Percentiles rank a stretch among this genome's conserved stretches.
These are phyloP conservation scores for Drosophila carrolli DNA, from an alignment of 1,140 invertebrate genomes.

Conservation along the genomic window DNA sequence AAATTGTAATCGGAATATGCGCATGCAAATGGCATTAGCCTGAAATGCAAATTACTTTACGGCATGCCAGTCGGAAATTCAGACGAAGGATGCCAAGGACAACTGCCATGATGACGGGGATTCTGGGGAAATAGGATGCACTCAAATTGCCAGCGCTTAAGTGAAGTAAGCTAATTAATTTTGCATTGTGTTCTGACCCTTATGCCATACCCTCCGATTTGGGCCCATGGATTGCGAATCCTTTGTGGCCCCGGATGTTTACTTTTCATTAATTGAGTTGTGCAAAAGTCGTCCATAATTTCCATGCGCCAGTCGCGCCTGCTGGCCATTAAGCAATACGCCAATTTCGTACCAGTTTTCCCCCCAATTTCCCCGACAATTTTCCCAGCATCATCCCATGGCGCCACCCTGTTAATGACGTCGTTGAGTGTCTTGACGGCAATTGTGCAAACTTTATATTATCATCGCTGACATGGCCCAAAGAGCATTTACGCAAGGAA, in stretches of 20 bases:
- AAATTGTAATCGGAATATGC: constrained; percentile 82
- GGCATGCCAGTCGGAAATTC: constrained; percentile 50
- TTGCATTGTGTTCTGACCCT: constrained; percentile 69
- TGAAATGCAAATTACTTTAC: constrained; percentile 80
- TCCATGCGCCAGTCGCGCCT: constrained; percentile 44
- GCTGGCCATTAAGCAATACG: constrained; percentile 60
- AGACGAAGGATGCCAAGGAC: constrained; percentile 39
- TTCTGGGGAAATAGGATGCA: constrained; percentile 57
- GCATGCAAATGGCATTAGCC: constrained; percentile 82
- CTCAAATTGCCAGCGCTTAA: constrained; percentile 80
- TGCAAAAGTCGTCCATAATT: constrained; percentile 74
- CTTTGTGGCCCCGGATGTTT: constrained; percentile 59
- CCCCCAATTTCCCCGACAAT: constrained; percentile 1
- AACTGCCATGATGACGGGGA: constrained; percentile 12
- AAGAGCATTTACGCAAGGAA: constrained; percentile 44
- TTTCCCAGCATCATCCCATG: constrained; percentile 17
- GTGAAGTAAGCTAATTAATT: constrained; percentile 83
- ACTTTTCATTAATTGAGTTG: constrained; percentile 80
- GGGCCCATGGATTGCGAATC: constrained; percentile 36
- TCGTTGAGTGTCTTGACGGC: constrained; percentile 56
- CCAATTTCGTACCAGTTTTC: constrained; percentile 9
- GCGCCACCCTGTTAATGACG: constrained; percentile 56
- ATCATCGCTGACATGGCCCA: constrained; percentile 45
- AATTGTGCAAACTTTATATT: constrained; percentile 51
- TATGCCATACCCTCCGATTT: constrained; percentile 15